Evolutionary conservation across 1,140 invertebrate species (phyloP).

Genomic region (Uloborus diversus): DNA sequence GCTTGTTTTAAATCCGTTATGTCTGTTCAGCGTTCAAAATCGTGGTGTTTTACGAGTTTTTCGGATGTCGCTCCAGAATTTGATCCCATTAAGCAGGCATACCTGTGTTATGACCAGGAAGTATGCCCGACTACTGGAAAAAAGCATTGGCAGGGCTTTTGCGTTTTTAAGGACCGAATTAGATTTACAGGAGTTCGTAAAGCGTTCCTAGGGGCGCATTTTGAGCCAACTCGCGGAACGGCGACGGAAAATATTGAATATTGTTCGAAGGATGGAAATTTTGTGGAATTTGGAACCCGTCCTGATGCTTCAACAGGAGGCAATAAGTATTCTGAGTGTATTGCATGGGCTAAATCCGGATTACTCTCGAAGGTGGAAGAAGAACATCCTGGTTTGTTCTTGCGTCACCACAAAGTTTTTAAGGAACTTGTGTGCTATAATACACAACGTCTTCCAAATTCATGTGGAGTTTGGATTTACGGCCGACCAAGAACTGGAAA

Average conservation of each 20-base stretch:
- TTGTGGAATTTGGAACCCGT: not conserved
- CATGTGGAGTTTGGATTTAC: constrained; percentile 5
- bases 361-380: not conserved
- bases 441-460: not conserved
- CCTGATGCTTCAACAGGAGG: not conserved
- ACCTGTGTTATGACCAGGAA: too few species aligned
- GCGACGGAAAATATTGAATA: not conserved
- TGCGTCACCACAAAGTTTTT: constrained; percentile 17
- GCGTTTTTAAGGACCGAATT: too few species aligned
- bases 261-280: constrained; percentile 7
- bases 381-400: not conserved
- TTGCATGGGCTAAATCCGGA: not conserved
- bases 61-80: too few species aligned
- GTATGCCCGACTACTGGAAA: too few species aligned
- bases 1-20: too few species aligned
- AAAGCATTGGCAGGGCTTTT: too few species aligned
- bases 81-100: too few species aligned
- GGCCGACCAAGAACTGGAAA: constrained; percentile 5
- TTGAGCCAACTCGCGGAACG: constrained; percentile 5
- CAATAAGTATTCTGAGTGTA: not conserved
- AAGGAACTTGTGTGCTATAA: not conserved
- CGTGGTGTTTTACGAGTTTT: too few species aligned
- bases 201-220: too few species aligned
- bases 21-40: too few species aligned
- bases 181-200: too few species aligned